A percentile compares a stretch with the other conserved stretches of the same genome.
These are phyloP conservation scores for Myotis lucifugus DNA, from an alignment of 2,113 vertebrate genomes.

Conservation along the genomic window DNA sequence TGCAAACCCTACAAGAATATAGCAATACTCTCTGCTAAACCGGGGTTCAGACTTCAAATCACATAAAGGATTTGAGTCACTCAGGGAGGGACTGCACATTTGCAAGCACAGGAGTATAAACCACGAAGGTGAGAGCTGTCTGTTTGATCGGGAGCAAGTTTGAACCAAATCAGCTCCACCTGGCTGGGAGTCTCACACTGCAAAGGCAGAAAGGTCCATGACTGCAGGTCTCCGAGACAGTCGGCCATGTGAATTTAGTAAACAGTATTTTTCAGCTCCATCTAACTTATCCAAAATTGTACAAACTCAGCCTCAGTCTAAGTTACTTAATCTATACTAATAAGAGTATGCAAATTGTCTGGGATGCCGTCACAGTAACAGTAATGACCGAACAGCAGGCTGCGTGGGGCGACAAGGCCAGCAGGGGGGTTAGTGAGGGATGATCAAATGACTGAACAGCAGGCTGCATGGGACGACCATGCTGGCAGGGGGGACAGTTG, in stretches of 20 bases:
- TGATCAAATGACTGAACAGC: too few species aligned
- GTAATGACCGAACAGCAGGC: too few species aligned
- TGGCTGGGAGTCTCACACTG: not conserved
- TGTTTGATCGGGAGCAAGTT: not conserved
- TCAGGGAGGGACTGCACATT: not conserved
- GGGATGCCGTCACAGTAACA: too few species aligned
- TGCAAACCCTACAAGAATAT: fast-evolving
- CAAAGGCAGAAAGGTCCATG: not conserved
- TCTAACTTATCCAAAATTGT: not conserved
- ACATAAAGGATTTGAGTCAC: not conserved
- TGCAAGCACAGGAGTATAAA: not conserved
- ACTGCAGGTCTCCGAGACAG: not conserved
- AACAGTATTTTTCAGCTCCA: not conserved
- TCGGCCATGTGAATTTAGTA: not conserved
- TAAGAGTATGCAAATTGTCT: too few species aligned
- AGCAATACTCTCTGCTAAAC: not conserved
- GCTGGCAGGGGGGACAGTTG: too few species aligned
- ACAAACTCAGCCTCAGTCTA: not conserved
- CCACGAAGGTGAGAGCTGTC: not conserved
- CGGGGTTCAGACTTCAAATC: slow-evolving; percentile 11
- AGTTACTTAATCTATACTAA: not conserved
- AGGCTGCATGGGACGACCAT: too few species aligned
- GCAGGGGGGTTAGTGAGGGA: too few species aligned
- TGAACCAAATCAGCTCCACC: too few species aligned
- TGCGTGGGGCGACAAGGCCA: too few species aligned